Evolutionary conservation across 2,797 vertebrate genomes (phyloP).

Genomic region (Graptemys geographica): DNA sequence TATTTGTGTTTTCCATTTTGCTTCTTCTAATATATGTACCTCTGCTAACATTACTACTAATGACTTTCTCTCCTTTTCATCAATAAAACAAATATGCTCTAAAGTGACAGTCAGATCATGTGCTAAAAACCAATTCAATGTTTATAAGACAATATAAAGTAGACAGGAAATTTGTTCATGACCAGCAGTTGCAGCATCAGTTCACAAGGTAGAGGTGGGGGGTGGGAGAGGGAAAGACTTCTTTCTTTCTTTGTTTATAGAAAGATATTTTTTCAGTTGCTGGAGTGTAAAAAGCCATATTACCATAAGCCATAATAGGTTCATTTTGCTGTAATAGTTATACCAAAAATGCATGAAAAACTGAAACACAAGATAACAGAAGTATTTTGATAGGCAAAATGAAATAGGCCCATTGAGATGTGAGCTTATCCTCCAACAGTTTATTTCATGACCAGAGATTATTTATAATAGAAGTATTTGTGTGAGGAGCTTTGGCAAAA

Average conservation of each 20-base stretch:
- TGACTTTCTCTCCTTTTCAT: constrained; percentile 62
- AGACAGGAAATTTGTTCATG: constrained; percentile 41
- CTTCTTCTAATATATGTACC: constrained; percentile 18
- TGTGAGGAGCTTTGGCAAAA: background rate
- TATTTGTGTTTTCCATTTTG: constrained; percentile 59
- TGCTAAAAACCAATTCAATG: constrained; percentile 39
- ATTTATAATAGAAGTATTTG: background rate
- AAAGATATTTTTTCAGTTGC: constrained; percentile 19
- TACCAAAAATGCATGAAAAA: background rate
- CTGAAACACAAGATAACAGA: background rate
- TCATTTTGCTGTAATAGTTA: constrained; percentile 13
- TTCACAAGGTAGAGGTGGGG: background rate
- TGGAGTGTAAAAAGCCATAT: constrained; percentile 13
- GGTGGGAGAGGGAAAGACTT: fast-evolving
- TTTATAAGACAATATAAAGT: constrained; percentile 57
- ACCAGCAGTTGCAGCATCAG: background rate
- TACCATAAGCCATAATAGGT: constrained; percentile 7
- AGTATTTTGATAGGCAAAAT: background rate
- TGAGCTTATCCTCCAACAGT: background rate
- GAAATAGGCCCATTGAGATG: background rate
- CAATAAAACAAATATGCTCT: constrained; percentile 48
- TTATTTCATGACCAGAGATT: constrained; percentile 16
- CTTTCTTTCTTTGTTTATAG: constrained; percentile 13
- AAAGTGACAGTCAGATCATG: constrained; percentile 41
- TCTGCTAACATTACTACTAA: constrained; percentile 45